Evolutionary conservation across 2,113 vertebrate species (phyloP), one percentile per base, ranked within the genome.

Genomic region (Mormyrus lacerda): DNA sequence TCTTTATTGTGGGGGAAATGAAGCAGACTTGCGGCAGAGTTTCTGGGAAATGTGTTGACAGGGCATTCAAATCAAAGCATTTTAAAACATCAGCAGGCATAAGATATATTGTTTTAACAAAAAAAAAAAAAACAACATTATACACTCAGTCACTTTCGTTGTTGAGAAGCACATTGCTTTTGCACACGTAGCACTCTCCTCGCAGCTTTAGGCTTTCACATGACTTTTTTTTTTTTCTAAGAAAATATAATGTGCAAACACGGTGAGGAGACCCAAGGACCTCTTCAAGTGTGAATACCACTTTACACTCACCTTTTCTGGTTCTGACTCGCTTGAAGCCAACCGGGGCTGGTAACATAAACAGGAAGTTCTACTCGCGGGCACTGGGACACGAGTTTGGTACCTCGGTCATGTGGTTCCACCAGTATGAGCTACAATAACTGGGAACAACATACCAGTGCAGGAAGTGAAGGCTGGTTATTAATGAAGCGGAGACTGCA

Each of bases 1-100:
- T 44, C 87, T 87, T 87, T 65, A 87, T 87, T 87, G 51, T 65
- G 51, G 51, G 61, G 69, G 31, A 61, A 44, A 44, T 44, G 47
- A 65, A 87, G 44, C 24, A 87, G 55, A 17, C 87, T 87, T 35
- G 19, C 13, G 44, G 82, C 44, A n/a, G 44, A n/a, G 42, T 84
- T 84, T 84, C 82, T 84, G 82, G 82, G 82, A 84, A 84, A 45
- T 45, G 21, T 47, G 82, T 47, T 44, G 82, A 84, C 44, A 45
- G 24, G 44, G 44, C 82, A 84, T 47, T 21, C 24, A 84, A 45
- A 45, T 84, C 39, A 44, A 84, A 11, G 24, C 39, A 3, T 84
- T 84, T 84, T 44, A 84, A 84, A 84, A 47, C 21, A 19, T 11
- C 39, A 84, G 44, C 21, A n/a, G 44, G 42, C 82, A n/a, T 84